A percentile compares a stretch with the other conserved stretches of the same genome.
Evolutionary conservation across 2,113 vertebrate genomes (phyloP).

Genomic region (Heterocephalus glaber): DNA sequence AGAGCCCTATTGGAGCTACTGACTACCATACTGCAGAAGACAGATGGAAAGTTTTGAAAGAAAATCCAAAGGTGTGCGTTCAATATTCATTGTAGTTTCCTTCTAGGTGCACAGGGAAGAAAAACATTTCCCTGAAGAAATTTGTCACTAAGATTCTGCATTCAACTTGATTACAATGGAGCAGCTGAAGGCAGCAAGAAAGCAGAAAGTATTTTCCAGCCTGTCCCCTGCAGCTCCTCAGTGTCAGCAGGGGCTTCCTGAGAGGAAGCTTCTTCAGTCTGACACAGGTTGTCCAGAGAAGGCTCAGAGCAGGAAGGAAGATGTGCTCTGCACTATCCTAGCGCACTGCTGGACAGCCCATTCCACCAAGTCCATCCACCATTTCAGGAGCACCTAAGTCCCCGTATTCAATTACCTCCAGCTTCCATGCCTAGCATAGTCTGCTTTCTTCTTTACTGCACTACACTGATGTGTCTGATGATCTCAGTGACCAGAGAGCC

Average conservation of each 20-base stretch:
- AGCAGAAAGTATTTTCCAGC: background rate
- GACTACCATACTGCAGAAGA: background rate
- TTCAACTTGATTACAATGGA: accelerated
- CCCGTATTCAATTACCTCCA: background rate
- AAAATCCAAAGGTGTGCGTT: background rate
- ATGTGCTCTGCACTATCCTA: accelerated
- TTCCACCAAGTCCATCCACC: background rate
- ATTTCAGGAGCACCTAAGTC: background rate
- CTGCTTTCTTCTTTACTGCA: background rate
- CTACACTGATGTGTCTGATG: accelerated
- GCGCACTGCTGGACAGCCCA: background rate
- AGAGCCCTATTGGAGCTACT: too few species aligned
- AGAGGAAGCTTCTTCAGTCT: background rate
- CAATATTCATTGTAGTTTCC: accelerated
- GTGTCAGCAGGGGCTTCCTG: background rate
- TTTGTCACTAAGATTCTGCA: background rate
- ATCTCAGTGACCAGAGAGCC: too few species aligned
- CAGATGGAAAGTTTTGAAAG: background rate
- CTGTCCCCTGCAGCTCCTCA: background rate
- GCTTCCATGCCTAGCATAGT: background rate
- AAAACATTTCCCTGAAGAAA: background rate
- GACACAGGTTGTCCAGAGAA: background rate
- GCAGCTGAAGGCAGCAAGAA: background rate
- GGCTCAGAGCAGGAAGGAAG: accelerated
- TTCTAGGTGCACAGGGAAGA: background rate